Evolutionary conservation across 2,888 invertebrate species (phyloP).

Genomic region (Pterostichus madidus): DNA sequence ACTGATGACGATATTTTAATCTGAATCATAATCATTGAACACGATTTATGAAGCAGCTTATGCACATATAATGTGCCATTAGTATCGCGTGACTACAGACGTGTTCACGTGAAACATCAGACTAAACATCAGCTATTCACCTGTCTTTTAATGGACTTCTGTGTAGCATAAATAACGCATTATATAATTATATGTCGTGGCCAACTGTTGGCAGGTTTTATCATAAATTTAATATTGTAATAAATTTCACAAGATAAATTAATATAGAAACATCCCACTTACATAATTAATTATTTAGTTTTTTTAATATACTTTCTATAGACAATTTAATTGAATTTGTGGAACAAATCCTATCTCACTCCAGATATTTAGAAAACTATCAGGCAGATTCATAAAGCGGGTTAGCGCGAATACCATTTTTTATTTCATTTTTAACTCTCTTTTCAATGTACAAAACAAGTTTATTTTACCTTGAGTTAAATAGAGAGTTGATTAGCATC

Average conservation of each 20-base stretch:
- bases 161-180: neutral
- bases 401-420: too few species aligned
- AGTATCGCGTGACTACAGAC: constrained; percentile 31
- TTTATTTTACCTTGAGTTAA: too few species aligned
- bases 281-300: neutral
- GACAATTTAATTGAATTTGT: neutral
- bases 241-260: neutral
- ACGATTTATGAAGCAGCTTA: neutral
- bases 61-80: constrained; percentile 28
- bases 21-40: constrained; percentile 8
- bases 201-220: neutral
- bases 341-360: too few species aligned
- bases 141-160: constrained; percentile 32
- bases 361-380: too few species aligned
- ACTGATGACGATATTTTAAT: too few species aligned
- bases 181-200: constrained; percentile 23
- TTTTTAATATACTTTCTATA: neutral
- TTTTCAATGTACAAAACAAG: too few species aligned
- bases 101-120: constrained; percentile 26
- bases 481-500: too few species aligned
- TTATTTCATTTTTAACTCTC: too few species aligned
- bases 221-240: constrained; percentile 16
- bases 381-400: too few species aligned
- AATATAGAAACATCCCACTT: neutral
- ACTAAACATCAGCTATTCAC: neutral